phyloP scores from a whole-genome alignment of 2,888 invertebrate genomes.

The Dicranocentrus wangi region DNA sequence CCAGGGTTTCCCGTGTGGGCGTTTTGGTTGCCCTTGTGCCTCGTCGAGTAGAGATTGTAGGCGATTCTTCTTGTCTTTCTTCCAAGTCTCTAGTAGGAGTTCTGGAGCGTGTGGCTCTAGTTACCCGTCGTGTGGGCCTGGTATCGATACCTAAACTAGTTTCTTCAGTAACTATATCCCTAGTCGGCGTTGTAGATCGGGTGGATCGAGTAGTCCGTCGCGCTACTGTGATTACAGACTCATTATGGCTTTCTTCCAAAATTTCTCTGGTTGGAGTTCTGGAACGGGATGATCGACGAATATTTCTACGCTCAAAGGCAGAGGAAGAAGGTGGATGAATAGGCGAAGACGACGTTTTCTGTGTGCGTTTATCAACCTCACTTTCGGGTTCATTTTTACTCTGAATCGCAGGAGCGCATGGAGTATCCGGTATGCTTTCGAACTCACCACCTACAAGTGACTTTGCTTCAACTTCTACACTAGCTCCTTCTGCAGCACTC shows the following conservation, averaged over 20 bases:
- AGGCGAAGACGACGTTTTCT: too few species aligned
- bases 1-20: slow-evolving; percentile 2
- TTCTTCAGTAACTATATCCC: not conserved
- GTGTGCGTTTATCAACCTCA: too few species aligned
- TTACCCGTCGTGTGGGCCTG: not conserved
- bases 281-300: slow-evolving; percentile 4
- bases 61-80: not conserved
- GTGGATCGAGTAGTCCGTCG: slow-evolving; percentile 4
- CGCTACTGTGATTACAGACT: not conserved
- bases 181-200: slow-evolving; percentile 30
- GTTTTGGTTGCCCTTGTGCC: not conserved
- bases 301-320: not conserved
- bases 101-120: slow-evolving; percentile 22
- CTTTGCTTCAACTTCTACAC: not conserved
- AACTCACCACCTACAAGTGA: too few species aligned
- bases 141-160: not conserved
- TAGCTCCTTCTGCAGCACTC: not conserved
- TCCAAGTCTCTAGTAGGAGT: slow-evolving; percentile 27
- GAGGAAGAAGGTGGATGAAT: too few species aligned
- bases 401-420: too few species aligned
- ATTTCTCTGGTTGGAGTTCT: slow-evolving; percentile 11
- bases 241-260: not conserved
- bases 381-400: too few species aligned
- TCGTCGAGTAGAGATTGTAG: not conserved
- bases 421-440: too few species aligned